These are phyloP conservation scores for Listronotus oregonensis DNA, from an alignment of 1,140 invertebrate genomes.

Conservation along the genomic window DNA sequence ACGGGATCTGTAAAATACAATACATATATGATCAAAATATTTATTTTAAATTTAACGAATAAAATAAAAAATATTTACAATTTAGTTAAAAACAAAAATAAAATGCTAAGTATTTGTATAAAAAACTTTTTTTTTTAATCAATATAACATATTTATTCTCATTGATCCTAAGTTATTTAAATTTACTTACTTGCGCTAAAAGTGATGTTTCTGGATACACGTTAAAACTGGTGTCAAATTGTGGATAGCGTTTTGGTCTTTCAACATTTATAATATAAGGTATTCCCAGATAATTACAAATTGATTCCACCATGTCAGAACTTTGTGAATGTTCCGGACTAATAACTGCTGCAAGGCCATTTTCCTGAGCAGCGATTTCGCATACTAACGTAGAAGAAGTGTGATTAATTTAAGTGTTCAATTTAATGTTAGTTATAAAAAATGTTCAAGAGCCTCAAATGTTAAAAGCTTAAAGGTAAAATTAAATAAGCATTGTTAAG, in stretches of 20 bases:
- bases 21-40: too few species aligned
- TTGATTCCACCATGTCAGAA: neutral
- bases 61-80: too few species aligned
- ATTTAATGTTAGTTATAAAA: too few species aligned
- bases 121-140: too few species aligned
- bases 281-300: conserved; percentile 10
- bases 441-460: too few species aligned
- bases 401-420: too few species aligned
- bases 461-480: too few species aligned
- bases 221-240: conserved; percentile 16
- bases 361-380: neutral
- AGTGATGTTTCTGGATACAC: conserved; percentile 23
- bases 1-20: too few species aligned
- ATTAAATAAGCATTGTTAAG: neutral
- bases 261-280: conserved; percentile 18
- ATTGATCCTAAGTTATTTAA: neutral
- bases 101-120: too few species aligned
- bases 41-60: too few species aligned
- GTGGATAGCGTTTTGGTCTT: neutral
- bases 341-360: conserved; percentile 13
- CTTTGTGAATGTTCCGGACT: neutral
- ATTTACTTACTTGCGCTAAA: conserved; percentile 19
- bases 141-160: too few species aligned
- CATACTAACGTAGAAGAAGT: conserved; percentile 15
- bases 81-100: too few species aligned